Conservation (phyloP, 1,140 invertebrate species). For the Aphelenchoides besseyi region DNA sequence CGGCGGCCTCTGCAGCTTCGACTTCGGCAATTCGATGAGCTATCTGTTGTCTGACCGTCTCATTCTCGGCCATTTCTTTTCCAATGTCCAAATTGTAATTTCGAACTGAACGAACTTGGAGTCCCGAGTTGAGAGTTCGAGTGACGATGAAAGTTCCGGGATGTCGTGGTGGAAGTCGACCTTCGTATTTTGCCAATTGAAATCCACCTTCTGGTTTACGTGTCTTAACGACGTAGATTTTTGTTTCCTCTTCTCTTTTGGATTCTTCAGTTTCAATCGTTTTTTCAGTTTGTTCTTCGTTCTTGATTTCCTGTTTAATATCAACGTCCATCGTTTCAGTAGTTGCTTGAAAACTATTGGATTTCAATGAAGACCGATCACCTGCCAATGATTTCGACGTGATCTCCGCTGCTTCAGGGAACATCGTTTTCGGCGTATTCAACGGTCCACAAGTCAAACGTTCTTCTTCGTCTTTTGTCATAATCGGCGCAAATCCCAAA, state of each 20-base stretch:
- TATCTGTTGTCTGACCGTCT: not conserved
- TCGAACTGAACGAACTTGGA: not conserved
- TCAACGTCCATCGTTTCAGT: not conserved
- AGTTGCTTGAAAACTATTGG: not conserved
- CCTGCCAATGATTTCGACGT: not conserved
- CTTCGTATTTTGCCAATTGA: not conserved
- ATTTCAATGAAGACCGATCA: not conserved
- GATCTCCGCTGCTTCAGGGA: not conserved
- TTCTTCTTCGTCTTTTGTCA: not conserved
- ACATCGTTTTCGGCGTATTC: not conserved
- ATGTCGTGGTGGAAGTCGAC: not conserved
- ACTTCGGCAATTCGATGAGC: not conserved
- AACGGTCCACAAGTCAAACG: not conserved
- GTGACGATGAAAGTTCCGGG: not conserved
- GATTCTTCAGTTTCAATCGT: not conserved
- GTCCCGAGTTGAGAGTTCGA: not conserved
- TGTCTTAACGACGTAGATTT: not conserved
- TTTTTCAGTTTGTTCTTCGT: not conserved
- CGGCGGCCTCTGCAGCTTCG: conserved; percentile 2
- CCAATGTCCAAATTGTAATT: not conserved
- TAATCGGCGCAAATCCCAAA: not conserved
- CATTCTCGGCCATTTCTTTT: not conserved
- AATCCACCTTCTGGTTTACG: not conserved
- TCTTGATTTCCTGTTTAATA: too few relatives aligned
- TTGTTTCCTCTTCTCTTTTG: conserved; percentile 8